These are phyloP conservation scores for Noctuana brunneofusca DNA, from an alignment of 2,888 invertebrate genomes.

Conservation along the genomic window DNA sequence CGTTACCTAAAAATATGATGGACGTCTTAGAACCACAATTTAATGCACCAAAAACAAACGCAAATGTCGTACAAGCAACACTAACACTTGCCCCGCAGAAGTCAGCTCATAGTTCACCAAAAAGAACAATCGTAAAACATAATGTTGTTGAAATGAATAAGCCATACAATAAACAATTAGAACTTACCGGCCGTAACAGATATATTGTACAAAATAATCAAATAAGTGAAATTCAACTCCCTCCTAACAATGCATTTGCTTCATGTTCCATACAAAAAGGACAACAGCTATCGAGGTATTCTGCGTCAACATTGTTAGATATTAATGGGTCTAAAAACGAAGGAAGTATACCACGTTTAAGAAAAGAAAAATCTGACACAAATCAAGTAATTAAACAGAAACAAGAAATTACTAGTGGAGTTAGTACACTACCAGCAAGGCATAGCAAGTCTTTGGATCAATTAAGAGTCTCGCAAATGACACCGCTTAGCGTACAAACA, in stretches of 20 bases:
- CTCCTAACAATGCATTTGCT: constrained; percentile 68
- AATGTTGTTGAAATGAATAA: constrained; percentile 68
- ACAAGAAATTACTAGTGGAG: constrained; percentile 73
- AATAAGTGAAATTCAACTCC: constrained; percentile 78
- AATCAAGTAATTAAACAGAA: constrained; percentile 66
- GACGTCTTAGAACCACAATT: constrained; percentile 83
- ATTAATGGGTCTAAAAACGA: constrained; percentile 64
- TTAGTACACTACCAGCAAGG: constrained; percentile 85
- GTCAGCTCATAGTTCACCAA: constrained; percentile 73
- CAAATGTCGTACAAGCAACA: constrained; percentile 84
- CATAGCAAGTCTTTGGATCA: constrained; percentile 93
- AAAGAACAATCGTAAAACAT: constrained; percentile 74
- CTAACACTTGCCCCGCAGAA: constrained; percentile 84
- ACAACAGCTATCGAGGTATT: constrained; percentile 81
- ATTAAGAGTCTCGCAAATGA: constrained; percentile 82
- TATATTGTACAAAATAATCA: constrained; percentile 81
- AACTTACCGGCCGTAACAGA: constrained; percentile 76
- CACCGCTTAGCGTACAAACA: constrained; percentile 61
- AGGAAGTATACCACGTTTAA: constrained; percentile 54
- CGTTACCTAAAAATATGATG: constrained; percentile 78
- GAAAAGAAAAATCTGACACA: constrained; percentile 59
- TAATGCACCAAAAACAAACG: constrained; percentile 72
- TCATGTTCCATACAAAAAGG: constrained; percentile 75
- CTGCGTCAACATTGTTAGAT: constrained; percentile 82
- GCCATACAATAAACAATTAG: constrained; percentile 72